A percentile compares a stretch with the other conserved stretches of the same genome.
Conservation (phyloP, 2,888 invertebrate species). For the Subacronicta megacephala region DNA sequence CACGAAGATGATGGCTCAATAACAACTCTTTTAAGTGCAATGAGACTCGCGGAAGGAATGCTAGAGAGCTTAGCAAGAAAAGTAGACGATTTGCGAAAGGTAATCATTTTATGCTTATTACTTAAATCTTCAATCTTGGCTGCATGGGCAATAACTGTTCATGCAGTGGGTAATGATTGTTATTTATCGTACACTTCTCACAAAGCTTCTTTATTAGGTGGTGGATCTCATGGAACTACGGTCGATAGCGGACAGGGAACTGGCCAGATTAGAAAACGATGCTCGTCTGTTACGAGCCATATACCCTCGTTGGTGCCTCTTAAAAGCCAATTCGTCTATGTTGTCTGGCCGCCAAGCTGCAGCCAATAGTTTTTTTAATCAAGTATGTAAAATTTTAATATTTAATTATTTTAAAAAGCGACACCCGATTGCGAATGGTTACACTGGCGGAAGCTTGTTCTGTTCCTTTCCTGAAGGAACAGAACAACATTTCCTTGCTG, state of each 20-base stretch:
- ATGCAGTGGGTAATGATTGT: too few species aligned
- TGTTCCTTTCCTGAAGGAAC: too few species aligned
- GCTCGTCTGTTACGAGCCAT: constrained; percentile 69
- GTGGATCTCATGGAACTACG: constrained; percentile 84
- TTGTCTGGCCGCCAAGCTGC: constrained; percentile 72
- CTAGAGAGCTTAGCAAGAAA: constrained; percentile 83
- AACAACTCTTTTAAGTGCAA: constrained; percentile 72
- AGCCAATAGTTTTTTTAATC: constrained; percentile 67
- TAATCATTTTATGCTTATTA: constrained; percentile 13
- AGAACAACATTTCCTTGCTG: too few species aligned
- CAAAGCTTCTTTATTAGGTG: constrained; percentile 63
- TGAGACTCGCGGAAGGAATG: constrained; percentile 84
- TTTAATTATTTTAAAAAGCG: too few species aligned
- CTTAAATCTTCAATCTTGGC: neutral
- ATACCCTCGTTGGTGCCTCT: constrained; percentile 78
- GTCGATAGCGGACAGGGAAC: constrained; percentile 81
- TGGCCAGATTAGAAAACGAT: constrained; percentile 74
- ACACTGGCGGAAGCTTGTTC: too few species aligned
- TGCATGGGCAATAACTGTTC: too few species aligned
- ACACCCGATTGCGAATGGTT: neutral
- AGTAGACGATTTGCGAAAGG: constrained; percentile 82
- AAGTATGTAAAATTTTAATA: constrained; percentile 64
- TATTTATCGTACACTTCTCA: neutral
- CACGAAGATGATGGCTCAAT: constrained; percentile 71
- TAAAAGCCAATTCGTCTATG: constrained; percentile 74